A percentile compares a stretch with the other conserved stretches of the same genome.
Evolutionary conservation across 2,797 vertebrate species (phyloP).

Genomic region (Mormyrops boulengeri): DNA sequence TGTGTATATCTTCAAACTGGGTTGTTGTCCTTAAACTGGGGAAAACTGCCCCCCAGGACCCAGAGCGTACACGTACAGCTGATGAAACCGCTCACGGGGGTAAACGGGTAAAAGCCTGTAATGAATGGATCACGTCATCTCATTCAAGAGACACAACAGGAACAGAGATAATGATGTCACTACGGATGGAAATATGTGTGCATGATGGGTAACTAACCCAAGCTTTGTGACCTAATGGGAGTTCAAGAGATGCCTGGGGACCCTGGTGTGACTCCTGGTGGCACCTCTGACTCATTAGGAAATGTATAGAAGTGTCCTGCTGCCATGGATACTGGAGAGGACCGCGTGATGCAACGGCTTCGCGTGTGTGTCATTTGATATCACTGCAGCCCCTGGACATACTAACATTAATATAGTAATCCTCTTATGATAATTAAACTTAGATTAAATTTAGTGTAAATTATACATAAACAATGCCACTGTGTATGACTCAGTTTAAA

Average conservation of each 20-base stretch:
- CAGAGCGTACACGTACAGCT: background rate
- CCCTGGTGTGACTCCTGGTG: background rate
- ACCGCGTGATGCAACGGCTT: background rate
- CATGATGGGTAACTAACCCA: slow-evolving; percentile 19
- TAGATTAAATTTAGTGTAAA: background rate
- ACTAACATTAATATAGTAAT: background rate
- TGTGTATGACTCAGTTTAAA: background rate
- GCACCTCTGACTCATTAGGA: background rate
- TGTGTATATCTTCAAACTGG: background rate
- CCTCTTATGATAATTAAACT: background rate
- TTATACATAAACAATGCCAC: background rate
- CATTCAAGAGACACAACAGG: slow-evolving; percentile 41
- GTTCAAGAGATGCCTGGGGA: background rate
- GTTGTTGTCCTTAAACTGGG: background rate
- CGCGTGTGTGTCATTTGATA: background rate
- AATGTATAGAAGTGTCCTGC: background rate
- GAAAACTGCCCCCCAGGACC: background rate
- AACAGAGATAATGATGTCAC: slow-evolving; percentile 66
- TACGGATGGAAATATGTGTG: slow-evolving; percentile 48
- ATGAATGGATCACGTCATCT: slow-evolving; percentile 45
- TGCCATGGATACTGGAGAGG: background rate
- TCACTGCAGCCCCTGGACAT: background rate
- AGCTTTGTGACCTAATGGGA: background rate
- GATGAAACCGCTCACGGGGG: slow-evolving; percentile 39
- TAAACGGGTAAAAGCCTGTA: slow-evolving; percentile 51